A percentile compares a stretch with the other conserved stretches of the same genome.
These are phyloP conservation scores for Pteruthius melanotis DNA, from an alignment of 2,113 vertebrate species.

Conservation along the genomic window DNA sequence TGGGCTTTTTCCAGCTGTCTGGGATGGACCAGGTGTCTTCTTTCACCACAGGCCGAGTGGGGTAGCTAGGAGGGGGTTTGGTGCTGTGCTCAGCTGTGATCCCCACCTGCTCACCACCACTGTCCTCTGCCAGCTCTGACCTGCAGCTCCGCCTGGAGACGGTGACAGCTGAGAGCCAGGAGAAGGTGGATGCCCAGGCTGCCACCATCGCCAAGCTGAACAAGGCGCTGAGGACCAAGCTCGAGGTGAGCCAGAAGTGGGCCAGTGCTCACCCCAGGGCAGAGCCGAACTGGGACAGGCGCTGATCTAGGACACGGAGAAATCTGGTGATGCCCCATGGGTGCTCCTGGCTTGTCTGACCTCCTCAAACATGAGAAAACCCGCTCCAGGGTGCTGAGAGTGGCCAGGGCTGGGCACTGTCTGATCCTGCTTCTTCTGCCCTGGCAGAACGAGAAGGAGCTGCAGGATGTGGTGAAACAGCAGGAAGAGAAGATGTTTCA, in stretches of 20 bases:
- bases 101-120: fast-evolving
- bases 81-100: fast-evolving
- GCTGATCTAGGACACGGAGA: background rate
- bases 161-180: background rate
- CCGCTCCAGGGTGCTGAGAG: fast-evolving
- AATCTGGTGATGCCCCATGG: slow-evolving; percentile 20
- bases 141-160: slow-evolving; percentile 57
- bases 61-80: background rate
- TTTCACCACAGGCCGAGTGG: background rate
- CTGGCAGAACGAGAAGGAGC: slow-evolving; percentile 46
- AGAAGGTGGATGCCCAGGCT: slow-evolving; percentile 29
- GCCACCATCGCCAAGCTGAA: slow-evolving; percentile 61
- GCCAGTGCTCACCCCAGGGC: slow-evolving; percentile 4
- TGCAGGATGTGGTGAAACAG: slow-evolving; percentile 65
- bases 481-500: slow-evolving; percentile 71
- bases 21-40: background rate
- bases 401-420: background rate
- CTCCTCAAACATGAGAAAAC: background rate
- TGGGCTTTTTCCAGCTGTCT: background rate
- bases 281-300: background rate
- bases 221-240: slow-evolving; percentile 55
- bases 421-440: background rate
- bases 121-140: slow-evolving; percentile 38
- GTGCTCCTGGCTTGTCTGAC: background rate
- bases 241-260: slow-evolving; percentile 72